Conservation (phyloP, 2,113 vertebrate species). For the Phocoena sinus region DNA sequence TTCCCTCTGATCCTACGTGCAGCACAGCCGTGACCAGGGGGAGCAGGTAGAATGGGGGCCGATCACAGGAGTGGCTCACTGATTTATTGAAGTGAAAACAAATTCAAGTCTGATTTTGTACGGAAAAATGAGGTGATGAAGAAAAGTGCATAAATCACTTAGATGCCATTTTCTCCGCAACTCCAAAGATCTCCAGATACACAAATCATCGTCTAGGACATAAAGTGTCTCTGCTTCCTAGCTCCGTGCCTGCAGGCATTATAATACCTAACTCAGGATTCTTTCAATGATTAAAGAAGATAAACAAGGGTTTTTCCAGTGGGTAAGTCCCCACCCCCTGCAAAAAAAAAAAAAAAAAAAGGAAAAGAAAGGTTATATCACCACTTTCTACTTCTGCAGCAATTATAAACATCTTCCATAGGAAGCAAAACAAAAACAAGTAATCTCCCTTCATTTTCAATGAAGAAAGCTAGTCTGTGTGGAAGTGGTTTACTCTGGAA, state of each 20-base stretch:
- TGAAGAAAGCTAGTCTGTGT: not conserved
- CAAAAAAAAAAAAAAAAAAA: not conserved
- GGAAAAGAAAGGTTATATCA: not conserved
- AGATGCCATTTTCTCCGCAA: not conserved
- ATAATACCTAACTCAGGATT: not conserved
- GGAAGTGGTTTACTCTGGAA: not conserved
- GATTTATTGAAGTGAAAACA: not conserved
- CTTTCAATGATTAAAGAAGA: not conserved
- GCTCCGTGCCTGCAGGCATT: not conserved
- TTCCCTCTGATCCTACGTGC: no score
- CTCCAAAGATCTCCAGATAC: not conserved
- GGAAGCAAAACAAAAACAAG: not conserved
- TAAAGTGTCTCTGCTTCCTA: not conserved
- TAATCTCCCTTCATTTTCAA: not conserved
- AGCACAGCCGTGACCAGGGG: not conserved
- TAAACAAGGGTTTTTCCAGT: not conserved
- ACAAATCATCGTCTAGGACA: not conserved
- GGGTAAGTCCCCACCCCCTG: not conserved
- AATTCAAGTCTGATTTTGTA: not conserved
- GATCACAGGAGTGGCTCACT: not conserved
- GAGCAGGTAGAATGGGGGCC: not conserved
- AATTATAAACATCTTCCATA: not conserved
- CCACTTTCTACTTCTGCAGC: not conserved
- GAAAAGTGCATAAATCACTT: not conserved
- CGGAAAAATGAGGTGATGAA: not conserved